Conservation (phyloP, 1,140 invertebrate species). For the Magallana gigas region DNA sequence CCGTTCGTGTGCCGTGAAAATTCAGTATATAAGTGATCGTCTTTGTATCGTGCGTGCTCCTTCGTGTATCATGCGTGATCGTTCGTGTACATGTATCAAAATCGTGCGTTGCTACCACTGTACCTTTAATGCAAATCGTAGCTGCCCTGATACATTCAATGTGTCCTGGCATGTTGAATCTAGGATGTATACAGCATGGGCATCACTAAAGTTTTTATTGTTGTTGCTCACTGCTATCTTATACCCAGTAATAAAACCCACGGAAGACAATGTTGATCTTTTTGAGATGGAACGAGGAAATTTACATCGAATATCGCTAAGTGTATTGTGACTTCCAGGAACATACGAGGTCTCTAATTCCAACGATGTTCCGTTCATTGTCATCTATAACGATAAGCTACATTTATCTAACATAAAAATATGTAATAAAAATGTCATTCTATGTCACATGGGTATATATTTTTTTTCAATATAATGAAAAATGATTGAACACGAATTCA, state of each 20-base stretch:
- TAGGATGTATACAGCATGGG: neutral
- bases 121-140: neutral
- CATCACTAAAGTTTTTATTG: neutral
- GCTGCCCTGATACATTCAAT: neutral
- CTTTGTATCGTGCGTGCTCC: no score
- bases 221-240: neutral
- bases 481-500: no score
- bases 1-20: no score
- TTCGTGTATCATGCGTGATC: no score
- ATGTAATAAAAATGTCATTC: no score
- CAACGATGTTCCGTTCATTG: neutral
- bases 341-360: neutral
- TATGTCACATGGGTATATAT: no score
- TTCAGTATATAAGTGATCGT: no score
- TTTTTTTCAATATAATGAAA: no score
- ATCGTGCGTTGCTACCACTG: no score
- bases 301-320: neutral
- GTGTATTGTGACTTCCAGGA: neutral
- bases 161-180: constrained; percentile 18
- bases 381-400: neutral
- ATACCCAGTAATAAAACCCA: neutral
- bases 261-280: neutral
- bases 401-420: no score
- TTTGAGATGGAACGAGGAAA: neutral
- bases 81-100: no score